Percentiles rank a stretch among this genome's conserved stretches.
Evolutionary conservation across 2,113 vertebrate genomes (phyloP).

Genomic region (Anguilla rostrata): DNA sequence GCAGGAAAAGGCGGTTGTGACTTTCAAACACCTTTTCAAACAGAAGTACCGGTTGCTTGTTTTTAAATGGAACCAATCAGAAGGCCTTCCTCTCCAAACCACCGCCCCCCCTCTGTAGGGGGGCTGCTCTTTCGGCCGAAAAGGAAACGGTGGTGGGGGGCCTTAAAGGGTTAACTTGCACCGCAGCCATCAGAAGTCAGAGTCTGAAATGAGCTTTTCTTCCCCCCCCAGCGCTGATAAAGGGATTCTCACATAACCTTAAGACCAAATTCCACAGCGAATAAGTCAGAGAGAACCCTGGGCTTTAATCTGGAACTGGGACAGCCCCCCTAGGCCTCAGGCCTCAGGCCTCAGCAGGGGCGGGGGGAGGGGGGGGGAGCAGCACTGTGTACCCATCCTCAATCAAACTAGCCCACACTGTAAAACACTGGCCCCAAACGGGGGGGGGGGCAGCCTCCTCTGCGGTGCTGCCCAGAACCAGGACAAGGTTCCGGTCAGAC

Average conservation of each 20-base stretch:
- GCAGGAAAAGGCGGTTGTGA: neutral
- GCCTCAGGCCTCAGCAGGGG: neutral
- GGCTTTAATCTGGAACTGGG: conserved; percentile 56
- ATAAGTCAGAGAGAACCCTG: conserved; percentile 77
- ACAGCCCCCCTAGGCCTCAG: conserved; percentile 31
- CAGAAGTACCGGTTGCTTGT: neutral
- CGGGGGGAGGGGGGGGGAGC: neutral
- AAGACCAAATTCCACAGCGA: conserved; percentile 66
- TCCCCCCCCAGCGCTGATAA: conserved; percentile 80
- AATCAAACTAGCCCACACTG: conserved; percentile 2
- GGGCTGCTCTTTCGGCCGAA: neutral
- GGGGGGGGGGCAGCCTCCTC: neutral
- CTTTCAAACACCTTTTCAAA: neutral
- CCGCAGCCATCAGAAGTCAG: conserved; percentile 66
- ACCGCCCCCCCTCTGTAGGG: neutral
- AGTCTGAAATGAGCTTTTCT: conserved; percentile 82
- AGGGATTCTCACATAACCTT: conserved; percentile 58
- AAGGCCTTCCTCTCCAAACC: conserved; percentile 30
- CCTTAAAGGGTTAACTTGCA: conserved; percentile 43
- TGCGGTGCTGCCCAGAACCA: neutral
- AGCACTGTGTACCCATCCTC: neutral
- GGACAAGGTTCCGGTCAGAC: neutral
- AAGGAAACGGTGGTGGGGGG: neutral
- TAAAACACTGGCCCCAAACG: neutral
- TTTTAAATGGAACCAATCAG: neutral